Conservation (phyloP, 2,113 vertebrate genomes). For the Sylvietta virens region DNA sequence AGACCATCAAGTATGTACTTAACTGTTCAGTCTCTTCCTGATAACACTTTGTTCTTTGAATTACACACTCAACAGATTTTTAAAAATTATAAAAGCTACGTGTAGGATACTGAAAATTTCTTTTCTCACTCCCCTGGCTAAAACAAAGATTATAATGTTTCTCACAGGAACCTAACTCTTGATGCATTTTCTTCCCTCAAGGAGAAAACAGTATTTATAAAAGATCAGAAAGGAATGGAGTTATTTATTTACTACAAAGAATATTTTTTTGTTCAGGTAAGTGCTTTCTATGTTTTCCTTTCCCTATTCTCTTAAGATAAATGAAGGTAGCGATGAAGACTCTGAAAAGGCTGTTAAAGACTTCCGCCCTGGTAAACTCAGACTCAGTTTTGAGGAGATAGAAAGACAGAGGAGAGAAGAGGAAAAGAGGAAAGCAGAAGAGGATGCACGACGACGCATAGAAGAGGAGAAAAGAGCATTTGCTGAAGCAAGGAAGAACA, state of each 20-base stretch:
- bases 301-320: constrained; percentile 8
- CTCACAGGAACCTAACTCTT: background rate
- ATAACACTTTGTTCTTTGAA: background rate
- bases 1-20: background rate
- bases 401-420: constrained; percentile 90
- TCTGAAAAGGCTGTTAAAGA: constrained; percentile 53
- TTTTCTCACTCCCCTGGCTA: background rate
- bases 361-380: constrained; percentile 85
- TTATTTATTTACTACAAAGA: background rate
- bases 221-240: background rate
- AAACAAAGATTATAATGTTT: background rate
- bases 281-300: background rate
- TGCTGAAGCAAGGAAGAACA: constrained; percentile 91
- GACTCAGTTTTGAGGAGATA: constrained; percentile 91
- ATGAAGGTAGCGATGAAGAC: constrained; percentile 58
- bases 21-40: background rate
- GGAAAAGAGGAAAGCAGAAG: constrained; percentile 85
- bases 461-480: constrained; percentile 92
- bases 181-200: background rate
- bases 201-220: background rate
- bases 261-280: background rate
- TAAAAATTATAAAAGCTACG: background rate
- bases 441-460: constrained; percentile 85
- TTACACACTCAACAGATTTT: background rate
- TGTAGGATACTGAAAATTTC: background rate